These are phyloP conservation scores for Opisthocomus hoazin DNA, from an alignment of 2,113 vertebrate species.

Conservation along the genomic window DNA sequence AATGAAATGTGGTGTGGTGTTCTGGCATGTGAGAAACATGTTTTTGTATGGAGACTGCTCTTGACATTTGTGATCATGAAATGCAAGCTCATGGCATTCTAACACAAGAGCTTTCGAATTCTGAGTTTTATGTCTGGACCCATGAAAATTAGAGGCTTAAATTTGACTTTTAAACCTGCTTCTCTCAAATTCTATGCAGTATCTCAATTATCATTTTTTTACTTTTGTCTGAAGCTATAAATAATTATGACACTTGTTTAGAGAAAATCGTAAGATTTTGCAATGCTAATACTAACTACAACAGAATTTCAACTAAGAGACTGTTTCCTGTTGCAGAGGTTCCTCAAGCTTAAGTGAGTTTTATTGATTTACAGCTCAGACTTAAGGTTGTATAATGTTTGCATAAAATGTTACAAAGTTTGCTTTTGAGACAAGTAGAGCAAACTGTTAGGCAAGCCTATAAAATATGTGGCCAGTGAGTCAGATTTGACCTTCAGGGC, in stretches of 20 bases:
- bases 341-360: background rate
- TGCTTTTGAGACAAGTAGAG: slow-evolving; percentile 3
- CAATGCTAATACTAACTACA: background rate
- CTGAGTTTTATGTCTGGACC: background rate
- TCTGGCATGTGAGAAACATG: background rate
- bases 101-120: background rate
- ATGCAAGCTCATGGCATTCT: background rate
- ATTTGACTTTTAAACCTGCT: background rate
- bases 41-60: background rate
- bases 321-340: background rate
- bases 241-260: background rate
- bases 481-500: slow-evolving; percentile 6
- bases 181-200: background rate
- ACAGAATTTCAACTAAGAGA: background rate
- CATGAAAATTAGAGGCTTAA: background rate
- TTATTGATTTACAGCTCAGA: slow-evolving; percentile 1
- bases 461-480: background rate
- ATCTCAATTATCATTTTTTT: background rate
- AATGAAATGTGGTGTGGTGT: background rate
- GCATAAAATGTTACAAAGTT: slow-evolving; percentile 19
- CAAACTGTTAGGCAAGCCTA: background rate
- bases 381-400: slow-evolving; percentile 15
- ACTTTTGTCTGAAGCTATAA: background rate
- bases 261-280: background rate
- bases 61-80: background rate